These are phyloP conservation scores for Nebria ingens DNA, from an alignment of 1,140 invertebrate species.

Conservation along the genomic window DNA sequence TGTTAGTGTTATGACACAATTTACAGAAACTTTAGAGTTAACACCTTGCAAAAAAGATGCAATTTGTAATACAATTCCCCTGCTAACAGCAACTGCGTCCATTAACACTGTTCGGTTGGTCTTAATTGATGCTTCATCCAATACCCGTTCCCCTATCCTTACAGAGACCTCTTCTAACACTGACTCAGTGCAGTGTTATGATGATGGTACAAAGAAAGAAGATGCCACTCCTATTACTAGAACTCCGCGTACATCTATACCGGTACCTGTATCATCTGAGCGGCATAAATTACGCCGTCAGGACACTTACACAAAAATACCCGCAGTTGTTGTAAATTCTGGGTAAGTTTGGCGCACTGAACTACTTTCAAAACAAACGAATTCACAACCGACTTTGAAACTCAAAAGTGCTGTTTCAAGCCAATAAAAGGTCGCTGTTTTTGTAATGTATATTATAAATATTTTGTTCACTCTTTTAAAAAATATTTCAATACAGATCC, in stretches of 20 bases:
- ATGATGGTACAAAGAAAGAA: constrained; percentile 10
- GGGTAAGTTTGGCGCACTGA: no score
- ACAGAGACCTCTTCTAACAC: not conserved
- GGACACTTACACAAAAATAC: constrained; percentile 39
- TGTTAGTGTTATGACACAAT: constrained; percentile 17
- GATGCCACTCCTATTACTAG: constrained; percentile 26
- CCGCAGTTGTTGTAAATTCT: constrained; percentile 14
- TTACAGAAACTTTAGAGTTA: constrained; percentile 27
- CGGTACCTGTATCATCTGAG: constrained; percentile 35
- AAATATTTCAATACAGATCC: no score
- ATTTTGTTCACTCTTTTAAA: no score
- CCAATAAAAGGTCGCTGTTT: no score
- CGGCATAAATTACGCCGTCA: constrained; percentile 36
- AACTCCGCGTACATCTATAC: constrained; percentile 36
- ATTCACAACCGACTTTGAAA: no score
- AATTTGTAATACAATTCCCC: constrained; percentile 19
- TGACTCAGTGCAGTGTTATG: constrained; percentile 1
- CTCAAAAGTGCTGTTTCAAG: no score
- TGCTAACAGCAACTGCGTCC: constrained; percentile 12
- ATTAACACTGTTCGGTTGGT: not conserved
- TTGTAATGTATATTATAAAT: no score
- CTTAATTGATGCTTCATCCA: not conserved
- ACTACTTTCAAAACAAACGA: no score
- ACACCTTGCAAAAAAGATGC: constrained; percentile 18
- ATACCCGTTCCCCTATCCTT: not conserved